Percentiles rank a stretch among this genome's conserved stretches.
Conservation (phyloP, 2,888 invertebrate genomes). For the Dolichopus griseipennis region DNA sequence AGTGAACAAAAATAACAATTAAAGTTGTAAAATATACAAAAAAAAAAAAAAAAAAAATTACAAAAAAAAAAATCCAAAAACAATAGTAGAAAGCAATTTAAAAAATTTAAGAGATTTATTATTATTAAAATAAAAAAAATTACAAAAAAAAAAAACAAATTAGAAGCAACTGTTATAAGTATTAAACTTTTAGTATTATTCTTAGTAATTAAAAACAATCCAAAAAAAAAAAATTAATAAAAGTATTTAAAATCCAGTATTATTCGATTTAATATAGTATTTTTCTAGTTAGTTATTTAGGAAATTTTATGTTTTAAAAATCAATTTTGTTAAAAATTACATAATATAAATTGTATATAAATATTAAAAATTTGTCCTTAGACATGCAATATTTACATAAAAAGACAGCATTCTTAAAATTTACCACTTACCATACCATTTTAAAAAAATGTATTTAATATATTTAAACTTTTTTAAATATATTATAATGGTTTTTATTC, state of each 20-base stretch:
- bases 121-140: neutral
- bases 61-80: slow-evolving; percentile 6
- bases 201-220: neutral
- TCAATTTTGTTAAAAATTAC: neutral
- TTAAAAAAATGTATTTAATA: no score
- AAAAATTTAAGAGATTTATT: neutral
- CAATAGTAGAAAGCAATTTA: slow-evolving; percentile 6
- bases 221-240: neutral
- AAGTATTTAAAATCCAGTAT: neutral
- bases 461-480: no score
- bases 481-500: no score
- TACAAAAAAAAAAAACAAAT: neutral
- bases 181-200: neutral
- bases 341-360: neutral
- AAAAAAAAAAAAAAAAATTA: slow-evolving; percentile 11
- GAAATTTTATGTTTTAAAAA: neutral
- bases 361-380: neutral
- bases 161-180: slow-evolving; percentile 1
- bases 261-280: slow-evolving; percentile 6
- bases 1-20: slow-evolving; percentile 25
- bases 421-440: neutral
- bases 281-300: neutral
- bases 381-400: no score
- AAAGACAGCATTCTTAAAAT: neutral
- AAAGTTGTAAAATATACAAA: slow-evolving; percentile 11